Evolutionary conservation across 37 sponge, comb jelly and placozoan species (phyloP), one percentile per base, ranked within the genome.

Genomic region (Axinella damicornis): DNA sequence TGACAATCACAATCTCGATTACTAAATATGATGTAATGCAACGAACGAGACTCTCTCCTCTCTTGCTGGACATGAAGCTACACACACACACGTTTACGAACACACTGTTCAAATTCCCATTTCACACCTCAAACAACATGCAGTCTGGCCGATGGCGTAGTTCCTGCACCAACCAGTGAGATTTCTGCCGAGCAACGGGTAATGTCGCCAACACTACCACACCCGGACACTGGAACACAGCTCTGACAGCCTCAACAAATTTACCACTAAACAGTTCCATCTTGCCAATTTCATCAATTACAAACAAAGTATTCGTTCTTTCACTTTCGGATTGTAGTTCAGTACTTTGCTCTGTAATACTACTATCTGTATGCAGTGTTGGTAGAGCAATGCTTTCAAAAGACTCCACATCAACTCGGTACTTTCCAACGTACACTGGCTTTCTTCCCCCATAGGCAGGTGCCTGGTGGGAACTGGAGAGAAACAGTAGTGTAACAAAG

Each of bases 251-350:
- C 19, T 38, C 39, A 16, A 74, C 76, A 75, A 90, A 90, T 1
- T 60, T 46, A 0, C 54, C 20, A 33, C 85, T 84, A 53, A 85
- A 85, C 2, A 90, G 55, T 39, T 90, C 91, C 91, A 90, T 90
- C 62, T 90, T 90, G 6, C 86, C 91, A 22, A 90, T 74, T 31
- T 85, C 91, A 66, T 90, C 91, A 24, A 90, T 69, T 21, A 85
- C 86, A 57, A 81, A 4, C 11, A 89, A 31, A 4, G 6, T 46
- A 12, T 46, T 46, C 46, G 6, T 46, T 9, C 9, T 46, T 46
- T 46, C 46, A 46, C 46, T 46, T 46, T 9, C 46, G 4, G 46
- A 9, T 46, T 4, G 9, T 46, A 46, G 4, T 46, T 9, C 46
- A 46, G 9, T 9, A 46, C 46, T 46, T 46, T 9, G 4, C 46